These are phyloP conservation scores for Coilia nasus DNA, from an alignment of 2,797 vertebrate genomes.

Conservation along the genomic window DNA sequence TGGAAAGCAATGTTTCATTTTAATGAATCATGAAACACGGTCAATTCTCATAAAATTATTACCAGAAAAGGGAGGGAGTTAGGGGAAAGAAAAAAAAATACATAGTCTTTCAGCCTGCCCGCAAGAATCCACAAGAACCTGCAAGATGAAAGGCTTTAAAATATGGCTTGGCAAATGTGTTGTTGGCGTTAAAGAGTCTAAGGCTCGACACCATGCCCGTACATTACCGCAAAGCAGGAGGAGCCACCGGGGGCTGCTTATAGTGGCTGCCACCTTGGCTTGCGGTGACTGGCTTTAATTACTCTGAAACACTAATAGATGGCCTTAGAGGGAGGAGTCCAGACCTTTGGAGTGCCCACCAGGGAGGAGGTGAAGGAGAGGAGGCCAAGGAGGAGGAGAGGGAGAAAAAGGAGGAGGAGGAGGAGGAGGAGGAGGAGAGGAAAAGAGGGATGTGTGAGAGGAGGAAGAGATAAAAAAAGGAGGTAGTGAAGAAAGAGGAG, in stretches of 20 bases:
- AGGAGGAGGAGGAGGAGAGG: too few species aligned
- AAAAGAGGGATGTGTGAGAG: too few species aligned
- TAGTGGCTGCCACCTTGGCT: neutral
- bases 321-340: conserved; percentile 6
- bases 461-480: too few species aligned
- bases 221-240: neutral
- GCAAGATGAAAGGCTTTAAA: conserved; percentile 34
- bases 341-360: neutral
- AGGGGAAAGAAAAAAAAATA: conserved; percentile 35
- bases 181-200: neutral
- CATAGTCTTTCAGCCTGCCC: conserved; percentile 37
- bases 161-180: conserved; percentile 26
- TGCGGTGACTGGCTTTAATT: conserved; percentile 27
- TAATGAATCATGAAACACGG: conserved; percentile 47
- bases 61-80: conserved; percentile 31
- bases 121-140: conserved; percentile 20
- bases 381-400: neutral
- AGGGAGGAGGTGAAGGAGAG: neutral
- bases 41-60: conserved; percentile 57
- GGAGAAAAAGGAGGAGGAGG: too few species aligned
- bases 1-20: conserved; percentile 19
- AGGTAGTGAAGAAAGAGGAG: neutral
- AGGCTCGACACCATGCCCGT: neutral
- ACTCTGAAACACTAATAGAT: conserved; percentile 29
- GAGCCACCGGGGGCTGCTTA: neutral